phyloP scores from a whole-genome alignment of 2,888 invertebrate species.

The Halocaridina rubra region DNA sequence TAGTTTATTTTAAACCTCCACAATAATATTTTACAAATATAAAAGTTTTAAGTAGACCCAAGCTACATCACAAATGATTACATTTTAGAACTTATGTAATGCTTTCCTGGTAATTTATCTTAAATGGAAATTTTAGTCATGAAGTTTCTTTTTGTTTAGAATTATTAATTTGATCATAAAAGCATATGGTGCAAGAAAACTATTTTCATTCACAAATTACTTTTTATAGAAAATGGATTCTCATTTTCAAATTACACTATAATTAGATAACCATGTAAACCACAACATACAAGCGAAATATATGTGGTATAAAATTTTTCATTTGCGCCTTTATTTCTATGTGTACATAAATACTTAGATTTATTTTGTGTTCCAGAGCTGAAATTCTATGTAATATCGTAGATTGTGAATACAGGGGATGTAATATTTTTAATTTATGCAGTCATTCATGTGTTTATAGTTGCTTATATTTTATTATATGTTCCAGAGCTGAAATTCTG shows the following conservation, averaged over 20 bases:
- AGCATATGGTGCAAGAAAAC: not conserved
- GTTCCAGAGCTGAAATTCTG: conserved; percentile 38
- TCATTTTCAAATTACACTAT: not conserved
- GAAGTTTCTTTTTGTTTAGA: too few relatives aligned
- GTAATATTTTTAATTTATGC: not conserved
- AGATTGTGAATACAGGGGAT: not conserved
- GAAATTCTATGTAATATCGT: conserved; percentile 31
- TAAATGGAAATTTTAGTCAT: too few relatives aligned
- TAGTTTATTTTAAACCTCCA: too few relatives aligned
- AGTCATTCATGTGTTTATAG: not conserved
- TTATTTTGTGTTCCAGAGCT: conserved; percentile 19
- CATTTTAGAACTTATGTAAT: too few relatives aligned
- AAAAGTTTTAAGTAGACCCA: too few relatives aligned
- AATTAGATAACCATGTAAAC: not conserved
- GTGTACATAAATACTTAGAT: not conserved
- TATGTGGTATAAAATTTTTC: not conserved
- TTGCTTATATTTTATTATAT: not conserved
- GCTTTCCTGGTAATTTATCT: too few relatives aligned
- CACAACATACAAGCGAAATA: not conserved
- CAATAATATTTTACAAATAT: too few relatives aligned
- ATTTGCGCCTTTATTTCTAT: not conserved
- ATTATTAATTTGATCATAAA: too few relatives aligned
- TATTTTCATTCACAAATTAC: not conserved
- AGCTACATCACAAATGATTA: too few relatives aligned
- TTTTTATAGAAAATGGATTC: not conserved